Percentiles rank a stretch among this genome's conserved stretches.
These are phyloP conservation scores for Anas georgica DNA, from an alignment of 2,797 vertebrate genomes.

Conservation along the genomic window DNA sequence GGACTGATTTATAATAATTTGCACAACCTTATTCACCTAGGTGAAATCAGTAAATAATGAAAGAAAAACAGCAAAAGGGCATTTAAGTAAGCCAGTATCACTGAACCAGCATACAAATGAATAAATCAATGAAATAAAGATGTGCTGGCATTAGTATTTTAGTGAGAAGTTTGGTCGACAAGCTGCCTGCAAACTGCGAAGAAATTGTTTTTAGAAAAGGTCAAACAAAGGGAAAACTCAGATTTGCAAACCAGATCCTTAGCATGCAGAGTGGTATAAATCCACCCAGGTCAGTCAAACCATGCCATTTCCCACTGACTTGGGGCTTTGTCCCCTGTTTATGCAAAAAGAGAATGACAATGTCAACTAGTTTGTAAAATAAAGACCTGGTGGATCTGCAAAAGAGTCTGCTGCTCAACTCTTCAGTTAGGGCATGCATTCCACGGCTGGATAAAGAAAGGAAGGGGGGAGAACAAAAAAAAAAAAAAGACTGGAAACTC, in stretches of 20 bases:
- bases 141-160: neutral
- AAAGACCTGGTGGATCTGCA: conserved; percentile 3
- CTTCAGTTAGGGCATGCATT: conserved; percentile 35
- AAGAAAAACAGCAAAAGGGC: neutral
- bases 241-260: neutral
- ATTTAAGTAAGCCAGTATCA: neutral
- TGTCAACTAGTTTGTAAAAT: neutral
- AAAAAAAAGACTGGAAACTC: conserved; percentile 74
- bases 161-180: neutral
- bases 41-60: conserved; percentile 22
- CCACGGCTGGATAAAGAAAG: conserved; percentile 28
- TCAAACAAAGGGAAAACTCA: neutral
- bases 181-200: neutral
- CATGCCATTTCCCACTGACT: neutral
- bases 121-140: neutral
- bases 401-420: neutral
- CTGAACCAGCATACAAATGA: neutral
- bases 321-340: neutral
- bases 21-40: neutral
- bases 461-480: neutral
- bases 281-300: neutral
- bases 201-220: conserved; percentile 5
- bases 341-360: neutral
- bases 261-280: neutral
- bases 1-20: conserved; percentile 47